Evolutionary conservation across 2,888 invertebrate species (phyloP).

Genomic region (Drosophila mayaguana): DNA sequence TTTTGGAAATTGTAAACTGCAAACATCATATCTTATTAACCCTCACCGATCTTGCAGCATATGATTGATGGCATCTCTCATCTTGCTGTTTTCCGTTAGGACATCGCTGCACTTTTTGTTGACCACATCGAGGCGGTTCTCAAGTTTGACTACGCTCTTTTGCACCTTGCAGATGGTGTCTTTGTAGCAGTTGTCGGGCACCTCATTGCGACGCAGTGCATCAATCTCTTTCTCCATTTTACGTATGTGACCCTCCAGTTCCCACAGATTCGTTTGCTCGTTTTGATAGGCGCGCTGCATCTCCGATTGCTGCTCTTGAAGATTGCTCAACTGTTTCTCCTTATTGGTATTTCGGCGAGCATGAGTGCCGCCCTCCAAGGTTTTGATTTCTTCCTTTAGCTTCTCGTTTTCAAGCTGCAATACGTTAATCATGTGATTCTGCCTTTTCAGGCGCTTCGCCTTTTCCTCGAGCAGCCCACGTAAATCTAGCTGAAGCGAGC

Average conservation of each 20-base stretch:
- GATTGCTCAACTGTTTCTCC: constrained; percentile 68
- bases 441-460: constrained; percentile 82
- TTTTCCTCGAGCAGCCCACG: constrained; percentile 82
- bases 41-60: constrained; percentile 90
- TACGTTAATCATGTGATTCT: constrained; percentile 82
- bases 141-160: constrained; percentile 88
- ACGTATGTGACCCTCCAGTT: constrained; percentile 86
- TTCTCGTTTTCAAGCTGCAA: constrained; percentile 83
- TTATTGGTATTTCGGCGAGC: constrained; percentile 80
- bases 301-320: constrained; percentile 77
- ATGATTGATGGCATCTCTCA: constrained; percentile 92
- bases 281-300: constrained; percentile 73
- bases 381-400: constrained; percentile 78
- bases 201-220: constrained; percentile 84
- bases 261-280: constrained; percentile 83
- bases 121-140: constrained; percentile 91
- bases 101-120: constrained; percentile 91
- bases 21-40: background rate
- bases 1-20: too few species aligned
- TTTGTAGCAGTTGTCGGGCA: constrained; percentile 86
- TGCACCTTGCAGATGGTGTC: constrained; percentile 84
- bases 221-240: constrained; percentile 85
- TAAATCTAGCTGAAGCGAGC: constrained; percentile 80
- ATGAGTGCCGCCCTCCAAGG: constrained; percentile 82
- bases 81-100: constrained; percentile 89